Evolutionary conservation across 2,888 invertebrate species (phyloP).

Genomic region (Aricia artaxerxes): DNA sequence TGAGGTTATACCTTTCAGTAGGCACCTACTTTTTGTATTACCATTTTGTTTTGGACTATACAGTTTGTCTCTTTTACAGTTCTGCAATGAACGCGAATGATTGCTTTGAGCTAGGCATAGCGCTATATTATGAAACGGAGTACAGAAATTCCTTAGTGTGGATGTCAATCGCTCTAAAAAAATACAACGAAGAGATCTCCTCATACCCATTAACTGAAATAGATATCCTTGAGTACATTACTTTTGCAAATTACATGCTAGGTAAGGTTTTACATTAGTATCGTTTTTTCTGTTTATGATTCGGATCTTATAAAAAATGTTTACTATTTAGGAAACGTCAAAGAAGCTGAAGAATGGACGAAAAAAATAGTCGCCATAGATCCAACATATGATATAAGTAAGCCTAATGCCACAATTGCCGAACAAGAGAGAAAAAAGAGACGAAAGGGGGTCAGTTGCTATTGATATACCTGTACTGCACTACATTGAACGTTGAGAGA

Average conservation of each 20-base stretch:
- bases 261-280: conserved; percentile 69
- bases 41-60: background rate
- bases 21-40: too few relatives aligned
- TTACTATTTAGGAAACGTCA: conserved; percentile 12
- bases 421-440: conserved; percentile 13
- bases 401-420: background rate
- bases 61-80: conserved; percentile 52
- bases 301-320: background rate
- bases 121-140: conserved; percentile 95
- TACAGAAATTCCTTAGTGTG: conserved; percentile 95
- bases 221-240: conserved; percentile 96
- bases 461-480: background rate
- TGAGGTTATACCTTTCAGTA: background rate
- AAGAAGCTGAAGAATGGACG: conserved; percentile 22
- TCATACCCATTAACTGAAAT: conserved; percentile 83
- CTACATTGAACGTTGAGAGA: background rate
- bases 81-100: conserved; percentile 90
- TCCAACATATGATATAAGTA: background rate
- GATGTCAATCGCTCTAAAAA: conserved; percentile 95
- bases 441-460: conserved; percentile 15
- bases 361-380: conserved; percentile 10
- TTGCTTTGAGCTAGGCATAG: conserved; percentile 96
- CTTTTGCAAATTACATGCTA: conserved; percentile 95
- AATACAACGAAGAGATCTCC: conserved; percentile 83
- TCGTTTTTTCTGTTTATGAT: background rate